Base-by-base conservation (phyloP, 2,888 invertebrate species). In the Marronus borbonicus region DNA sequence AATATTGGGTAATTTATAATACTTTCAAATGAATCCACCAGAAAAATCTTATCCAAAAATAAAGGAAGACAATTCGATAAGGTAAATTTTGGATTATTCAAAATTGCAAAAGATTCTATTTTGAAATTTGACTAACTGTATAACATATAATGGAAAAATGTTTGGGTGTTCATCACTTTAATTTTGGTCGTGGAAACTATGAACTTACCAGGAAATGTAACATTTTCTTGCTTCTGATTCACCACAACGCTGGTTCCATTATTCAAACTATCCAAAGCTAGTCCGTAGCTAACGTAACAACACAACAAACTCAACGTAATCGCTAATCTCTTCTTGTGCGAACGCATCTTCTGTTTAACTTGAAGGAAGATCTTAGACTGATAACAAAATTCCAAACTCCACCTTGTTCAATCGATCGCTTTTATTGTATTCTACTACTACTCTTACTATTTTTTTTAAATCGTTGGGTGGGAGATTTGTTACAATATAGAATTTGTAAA, bases 401-500 rank as follows among this genome's bases (percentile, higher is more conserved):
- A 58, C 55, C 28, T 50, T 14, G 28, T 50, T 31, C 68, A 49
- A 68, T 50, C 50, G 50, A 50, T 68, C 24, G 14, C 68, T 20
- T 49, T 62, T n/a, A 68, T 68, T 68, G 50, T 49, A 10, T 55
- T 20, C 3, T 12, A 14, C 52, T 52, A 52, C 52, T 17, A 52
- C 52, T 52, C 17, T 52, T 52, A 17, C 17, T 52, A 17, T 17
- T 52, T 17, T 17, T 17, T 14, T 17, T 14, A 24, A 36, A 65
- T 44, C n/a, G n/a, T 50, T 68, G 68, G 24, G 49, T 68, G 68
- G 49, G 50, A 24, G 49, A 68, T 50, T 50, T 68, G 68, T 50
- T 68, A 39, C 39, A 52, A 68, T 49, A 68, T 49, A 62, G 55
- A 58, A 58, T 58, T 58, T 58, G 55, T 62, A 62, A 31, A 62